phyloP scores from a whole-genome alignment of 1,140 invertebrate genomes.

The Cydia amplana region DNA sequence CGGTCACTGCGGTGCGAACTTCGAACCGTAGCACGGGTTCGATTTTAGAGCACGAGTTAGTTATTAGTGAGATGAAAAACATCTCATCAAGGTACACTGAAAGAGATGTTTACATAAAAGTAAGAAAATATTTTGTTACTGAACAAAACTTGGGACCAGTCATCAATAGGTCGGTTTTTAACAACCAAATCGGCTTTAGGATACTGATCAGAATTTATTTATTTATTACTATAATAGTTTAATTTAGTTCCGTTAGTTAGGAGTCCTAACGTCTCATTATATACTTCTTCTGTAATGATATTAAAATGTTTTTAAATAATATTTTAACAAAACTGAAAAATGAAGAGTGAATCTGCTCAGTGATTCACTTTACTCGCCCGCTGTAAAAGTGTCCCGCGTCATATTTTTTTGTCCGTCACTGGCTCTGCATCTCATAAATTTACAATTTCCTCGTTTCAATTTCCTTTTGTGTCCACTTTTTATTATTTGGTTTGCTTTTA shows the following conservation, averaged over 20 bases:
- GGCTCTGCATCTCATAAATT: constrained; percentile 33
- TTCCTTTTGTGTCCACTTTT: constrained; percentile 25
- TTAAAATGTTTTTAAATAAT: neutral
- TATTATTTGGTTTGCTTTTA: neutral
- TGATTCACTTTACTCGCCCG: constrained; percentile 18
- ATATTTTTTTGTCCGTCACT: constrained; percentile 29
- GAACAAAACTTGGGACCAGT: no score
- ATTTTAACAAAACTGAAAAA: neutral
- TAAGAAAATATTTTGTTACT: no score
- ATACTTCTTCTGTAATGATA: neutral
- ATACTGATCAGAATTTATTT: no score
- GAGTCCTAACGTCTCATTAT: neutral
- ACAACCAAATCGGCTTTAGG: no score
- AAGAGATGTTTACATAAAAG: no score
- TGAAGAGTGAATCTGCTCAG: neutral
- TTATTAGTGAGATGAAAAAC: neutral
- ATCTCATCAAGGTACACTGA: no score
- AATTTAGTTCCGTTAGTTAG: no score
- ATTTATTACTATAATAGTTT: no score
- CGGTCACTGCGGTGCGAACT: neutral
- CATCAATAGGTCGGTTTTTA: no score
- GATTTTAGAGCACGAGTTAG: neutral
- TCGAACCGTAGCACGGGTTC: neutral
- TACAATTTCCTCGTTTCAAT: constrained; percentile 33
- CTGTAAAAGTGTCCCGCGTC: constrained; percentile 21